phyloP scores from a whole-genome alignment of 2,113 vertebrate genomes.

The Marcusenius ussheri region DNA sequence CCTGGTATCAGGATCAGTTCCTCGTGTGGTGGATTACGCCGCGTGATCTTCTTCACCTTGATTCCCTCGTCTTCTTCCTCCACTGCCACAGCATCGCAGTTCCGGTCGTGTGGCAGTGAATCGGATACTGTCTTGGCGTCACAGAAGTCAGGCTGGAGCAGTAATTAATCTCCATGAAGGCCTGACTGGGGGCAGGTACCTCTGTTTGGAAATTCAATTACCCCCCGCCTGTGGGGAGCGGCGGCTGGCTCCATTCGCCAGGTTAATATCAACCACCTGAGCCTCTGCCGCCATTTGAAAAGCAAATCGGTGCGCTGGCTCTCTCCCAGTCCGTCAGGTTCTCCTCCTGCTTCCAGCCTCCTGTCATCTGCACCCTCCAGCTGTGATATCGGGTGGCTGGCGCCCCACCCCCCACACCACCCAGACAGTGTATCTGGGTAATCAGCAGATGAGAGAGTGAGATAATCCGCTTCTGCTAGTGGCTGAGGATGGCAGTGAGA shows the following conservation, averaged over 20 bases:
- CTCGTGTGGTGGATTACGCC: constrained; percentile 47
- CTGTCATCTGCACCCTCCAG: not conserved
- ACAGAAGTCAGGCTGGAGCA: constrained; percentile 69
- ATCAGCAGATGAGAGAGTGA: not conserved
- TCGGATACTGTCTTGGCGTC: constrained; percentile 67
- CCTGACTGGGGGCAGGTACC: constrained; percentile 80
- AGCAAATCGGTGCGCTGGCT: constrained; percentile 39
- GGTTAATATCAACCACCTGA: constrained; percentile 97
- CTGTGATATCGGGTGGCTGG: not conserved
- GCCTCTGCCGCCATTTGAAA: constrained; percentile 67
- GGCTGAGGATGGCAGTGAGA: not conserved
- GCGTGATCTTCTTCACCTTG: constrained; percentile 45
- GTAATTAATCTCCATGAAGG: constrained; percentile 98
- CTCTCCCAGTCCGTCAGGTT: constrained; percentile 17
- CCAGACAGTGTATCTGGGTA: not conserved
- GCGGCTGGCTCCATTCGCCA: constrained; percentile 45
- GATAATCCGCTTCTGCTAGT: not conserved
- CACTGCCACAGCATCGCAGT: constrained; percentile 44
- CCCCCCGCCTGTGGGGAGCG: constrained; percentile 59
- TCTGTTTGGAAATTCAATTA: constrained; percentile 83
- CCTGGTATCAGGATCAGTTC: constrained; percentile 22
- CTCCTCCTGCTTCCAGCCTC: not conserved
- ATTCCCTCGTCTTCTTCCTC: constrained; percentile 34
- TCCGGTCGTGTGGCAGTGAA: constrained; percentile 70
- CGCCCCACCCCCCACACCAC: not conserved